Conservation (phyloP, 2,797 vertebrate genomes). For the Chiroxiphia lanceolata region DNA sequence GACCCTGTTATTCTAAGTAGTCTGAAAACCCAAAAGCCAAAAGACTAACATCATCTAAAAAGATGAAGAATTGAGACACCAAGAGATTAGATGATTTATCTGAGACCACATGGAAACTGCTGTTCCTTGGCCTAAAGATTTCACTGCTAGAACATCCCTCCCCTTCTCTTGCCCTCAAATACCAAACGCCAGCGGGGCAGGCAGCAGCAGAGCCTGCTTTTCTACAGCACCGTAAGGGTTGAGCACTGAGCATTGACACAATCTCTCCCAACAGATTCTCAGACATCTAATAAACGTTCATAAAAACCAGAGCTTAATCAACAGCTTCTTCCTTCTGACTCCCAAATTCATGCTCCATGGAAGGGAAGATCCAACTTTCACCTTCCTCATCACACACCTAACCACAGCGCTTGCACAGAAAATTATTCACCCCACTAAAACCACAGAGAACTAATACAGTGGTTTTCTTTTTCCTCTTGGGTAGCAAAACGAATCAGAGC, state of each 20-base stretch:
- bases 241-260: accelerated
- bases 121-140: not conserved
- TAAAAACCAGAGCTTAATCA: not conserved
- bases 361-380: not conserved
- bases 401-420: not conserved
- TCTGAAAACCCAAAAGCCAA: not conserved
- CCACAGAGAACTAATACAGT: not conserved
- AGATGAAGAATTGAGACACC: not conserved
- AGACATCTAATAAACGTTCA: not conserved
- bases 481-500: not conserved
- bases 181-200: not conserved
- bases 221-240: not conserved
- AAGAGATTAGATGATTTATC: not conserved
- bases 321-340: not conserved
- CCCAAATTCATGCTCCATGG: not conserved
- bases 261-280: not conserved
- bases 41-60: not conserved
- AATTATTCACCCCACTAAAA: not conserved
- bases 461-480: not conserved
- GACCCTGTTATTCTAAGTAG: not conserved
- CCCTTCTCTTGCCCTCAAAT: not conserved
- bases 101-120: not conserved
- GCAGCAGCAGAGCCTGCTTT: not conserved
- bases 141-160: not conserved
- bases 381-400: not conserved